These are phyloP conservation scores for Danionella dracula DNA, from an alignment of 2,797 vertebrate species.

Conservation along the genomic window DNA sequence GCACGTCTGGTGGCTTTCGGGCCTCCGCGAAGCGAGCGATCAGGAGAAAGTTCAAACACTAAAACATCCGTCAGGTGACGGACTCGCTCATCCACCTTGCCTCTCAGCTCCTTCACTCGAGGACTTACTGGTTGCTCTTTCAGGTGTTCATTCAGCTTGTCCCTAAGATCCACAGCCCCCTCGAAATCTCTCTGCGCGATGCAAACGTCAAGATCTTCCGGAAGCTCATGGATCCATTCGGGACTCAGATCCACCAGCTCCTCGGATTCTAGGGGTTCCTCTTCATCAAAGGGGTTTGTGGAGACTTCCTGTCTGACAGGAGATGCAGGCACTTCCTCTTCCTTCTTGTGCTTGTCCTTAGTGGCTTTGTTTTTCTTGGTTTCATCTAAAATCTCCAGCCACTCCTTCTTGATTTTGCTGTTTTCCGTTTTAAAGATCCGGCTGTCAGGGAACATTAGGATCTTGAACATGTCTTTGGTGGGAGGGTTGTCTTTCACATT, in stretches of 20 bases:
- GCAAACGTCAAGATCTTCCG: conserved; percentile 93
- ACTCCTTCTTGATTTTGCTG: conserved; percentile 96
- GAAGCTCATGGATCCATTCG: conserved; percentile 96
- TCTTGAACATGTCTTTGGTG: conserved; percentile 99
- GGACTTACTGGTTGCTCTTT: conserved; percentile 78
- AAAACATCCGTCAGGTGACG: conserved; percentile 92
- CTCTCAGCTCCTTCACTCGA: conserved; percentile 79
- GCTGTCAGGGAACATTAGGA: conserved; percentile 96
- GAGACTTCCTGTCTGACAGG: conserved; percentile 67
- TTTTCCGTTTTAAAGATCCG: conserved; percentile 97
- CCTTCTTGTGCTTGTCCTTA: conserved; percentile 78
- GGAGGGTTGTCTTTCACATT: conserved; percentile 97
- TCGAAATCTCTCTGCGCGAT: conserved; percentile 97
- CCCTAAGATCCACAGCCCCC: conserved; percentile 91
- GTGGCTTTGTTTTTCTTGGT: conserved; percentile 88
- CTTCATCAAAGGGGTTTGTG: conserved; percentile 80
- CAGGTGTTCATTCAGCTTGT: conserved; percentile 87
- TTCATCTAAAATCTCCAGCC: conserved; percentile 94
- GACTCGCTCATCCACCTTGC: conserved; percentile 84
- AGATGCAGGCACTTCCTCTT: conserved; percentile 74
- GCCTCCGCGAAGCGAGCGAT: conserved; percentile 86
- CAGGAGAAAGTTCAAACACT: conserved; percentile 92
- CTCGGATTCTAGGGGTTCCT: conserved; percentile 52
- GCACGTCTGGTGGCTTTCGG: conserved; percentile 89
- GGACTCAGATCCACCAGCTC: conserved; percentile 80